Conservation (phyloP, 1,140 invertebrate genomes). For the Stratiolaelaps scimitus region DNA sequence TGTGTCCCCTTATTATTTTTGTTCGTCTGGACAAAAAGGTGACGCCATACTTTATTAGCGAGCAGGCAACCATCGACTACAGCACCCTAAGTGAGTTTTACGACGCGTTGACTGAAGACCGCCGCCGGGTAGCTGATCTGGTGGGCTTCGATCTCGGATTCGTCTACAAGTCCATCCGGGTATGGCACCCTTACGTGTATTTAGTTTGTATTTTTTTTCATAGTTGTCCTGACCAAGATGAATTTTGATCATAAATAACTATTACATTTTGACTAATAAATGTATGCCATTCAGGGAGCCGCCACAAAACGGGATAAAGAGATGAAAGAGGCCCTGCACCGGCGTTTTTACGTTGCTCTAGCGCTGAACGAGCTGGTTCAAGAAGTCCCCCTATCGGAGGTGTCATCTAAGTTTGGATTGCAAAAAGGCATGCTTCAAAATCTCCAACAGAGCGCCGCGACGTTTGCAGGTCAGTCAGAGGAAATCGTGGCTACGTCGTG, state of each 20-base stretch:
- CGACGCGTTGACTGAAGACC: slow-evolving; percentile 4
- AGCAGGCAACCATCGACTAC: slow-evolving; percentile 12
- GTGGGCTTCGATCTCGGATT: slow-evolving; percentile 10
- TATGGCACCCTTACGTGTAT: not conserved
- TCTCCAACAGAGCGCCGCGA: slow-evolving; percentile 83
- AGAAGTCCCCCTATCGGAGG: slow-evolving; percentile 64
- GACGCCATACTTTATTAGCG: slow-evolving; percentile 20
- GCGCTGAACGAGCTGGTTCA: slow-evolving; percentile 83
- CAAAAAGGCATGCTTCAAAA: slow-evolving; percentile 73
- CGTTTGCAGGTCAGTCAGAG: slow-evolving; percentile 65
- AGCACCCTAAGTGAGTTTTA: slow-evolving; percentile 1
- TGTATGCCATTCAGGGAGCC: not conserved
- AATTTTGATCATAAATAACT: too few relatives aligned
- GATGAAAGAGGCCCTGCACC: slow-evolving; percentile 42
- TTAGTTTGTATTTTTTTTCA: too few relatives aligned
- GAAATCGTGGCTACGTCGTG: slow-evolving; percentile 26
- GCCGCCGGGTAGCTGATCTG: not conserved
- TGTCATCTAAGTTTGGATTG: slow-evolving; percentile 69
- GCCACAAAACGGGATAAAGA: slow-evolving; percentile 38
- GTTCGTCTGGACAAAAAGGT: not conserved
- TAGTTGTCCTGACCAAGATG: too few relatives aligned
- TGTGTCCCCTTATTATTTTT: too few relatives aligned
- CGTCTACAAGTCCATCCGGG: slow-evolving; percentile 9
- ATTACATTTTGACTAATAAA: too few relatives aligned
- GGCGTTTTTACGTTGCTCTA: slow-evolving; percentile 78